phyloP scores from a whole-genome alignment of 2,888 invertebrate genomes.

The Cryptus viduatorius region DNA sequence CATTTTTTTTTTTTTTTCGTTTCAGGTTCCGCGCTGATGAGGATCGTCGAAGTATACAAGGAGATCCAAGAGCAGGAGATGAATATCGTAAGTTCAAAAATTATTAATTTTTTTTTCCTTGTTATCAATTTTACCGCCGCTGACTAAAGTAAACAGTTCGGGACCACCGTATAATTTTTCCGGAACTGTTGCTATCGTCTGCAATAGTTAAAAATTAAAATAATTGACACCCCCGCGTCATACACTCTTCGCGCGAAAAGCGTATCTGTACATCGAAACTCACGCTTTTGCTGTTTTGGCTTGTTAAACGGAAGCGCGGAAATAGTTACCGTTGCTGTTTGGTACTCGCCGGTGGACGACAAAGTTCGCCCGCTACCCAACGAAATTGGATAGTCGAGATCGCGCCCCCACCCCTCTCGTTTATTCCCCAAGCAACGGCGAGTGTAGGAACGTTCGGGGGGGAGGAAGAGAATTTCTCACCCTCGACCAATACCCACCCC shows the following conservation, averaged over 20 bases:
- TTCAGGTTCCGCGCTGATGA: slow-evolving; percentile 95
- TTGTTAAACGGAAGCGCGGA: slow-evolving; percentile 56
- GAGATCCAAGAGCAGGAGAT: slow-evolving; percentile 97
- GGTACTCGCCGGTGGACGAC: slow-evolving; percentile 45
- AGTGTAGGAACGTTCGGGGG: slow-evolving; percentile 4
- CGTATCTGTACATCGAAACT: slow-evolving; percentile 32
- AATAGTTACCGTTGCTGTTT: slow-evolving; percentile 52
- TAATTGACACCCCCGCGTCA: neutral
- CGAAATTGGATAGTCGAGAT: slow-evolving; percentile 64
- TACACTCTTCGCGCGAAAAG: neutral
- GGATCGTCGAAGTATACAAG: slow-evolving; percentile 96
- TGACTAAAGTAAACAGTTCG: too few relatives aligned
- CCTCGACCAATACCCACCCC: slow-evolving; percentile 1
- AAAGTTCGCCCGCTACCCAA: slow-evolving; percentile 58
- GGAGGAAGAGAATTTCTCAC: neutral
- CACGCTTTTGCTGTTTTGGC: slow-evolving; percentile 59
- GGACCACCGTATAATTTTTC: neutral
- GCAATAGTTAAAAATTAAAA: neutral
- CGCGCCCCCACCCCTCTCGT: slow-evolving; percentile 34
- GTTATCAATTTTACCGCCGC: too few relatives aligned
- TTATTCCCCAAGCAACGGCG: slow-evolving; percentile 24
- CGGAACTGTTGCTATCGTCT: neutral
- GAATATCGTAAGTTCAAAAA: slow-evolving; percentile 95
- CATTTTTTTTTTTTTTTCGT: slow-evolving; percentile 75
- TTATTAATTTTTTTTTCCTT: slow-evolving; percentile 27